phyloP scores from a whole-genome alignment of 2,797 vertebrate genomes.

The Huso huso region DNA sequence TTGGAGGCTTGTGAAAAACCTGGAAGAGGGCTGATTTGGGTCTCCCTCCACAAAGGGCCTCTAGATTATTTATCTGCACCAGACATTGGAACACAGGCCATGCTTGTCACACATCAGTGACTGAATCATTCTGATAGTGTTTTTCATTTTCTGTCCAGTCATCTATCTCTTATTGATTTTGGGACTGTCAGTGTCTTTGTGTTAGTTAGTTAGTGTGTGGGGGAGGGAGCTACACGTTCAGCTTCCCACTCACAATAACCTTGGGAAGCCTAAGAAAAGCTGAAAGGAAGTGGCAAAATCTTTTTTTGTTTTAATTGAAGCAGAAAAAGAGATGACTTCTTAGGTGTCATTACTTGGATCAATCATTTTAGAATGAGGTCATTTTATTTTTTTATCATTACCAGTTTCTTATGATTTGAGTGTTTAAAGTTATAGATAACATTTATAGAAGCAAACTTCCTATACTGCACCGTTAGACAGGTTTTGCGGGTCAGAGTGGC shows the following conservation, averaged over 20 bases:
- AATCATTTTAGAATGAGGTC: neutral
- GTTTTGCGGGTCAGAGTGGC: no score
- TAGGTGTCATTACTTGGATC: neutral
- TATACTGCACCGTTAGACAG: neutral
- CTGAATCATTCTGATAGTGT: constrained; percentile 12
- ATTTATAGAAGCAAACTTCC: neutral
- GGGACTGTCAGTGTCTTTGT: constrained; percentile 4
- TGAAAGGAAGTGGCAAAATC: neutral
- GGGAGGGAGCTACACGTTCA: constrained; percentile 9
- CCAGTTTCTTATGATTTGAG: neutral
- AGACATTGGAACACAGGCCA: constrained; percentile 5
- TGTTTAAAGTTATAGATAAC: neutral
- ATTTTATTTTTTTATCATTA: neutral
- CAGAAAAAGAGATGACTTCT: neutral
- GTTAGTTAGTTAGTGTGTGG: neutral
- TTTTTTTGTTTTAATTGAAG: neutral
- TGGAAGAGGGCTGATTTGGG: constrained; percentile 1
- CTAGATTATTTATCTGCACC: constrained; percentile 6
- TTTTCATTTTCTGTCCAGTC: constrained; percentile 19
- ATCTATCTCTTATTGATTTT: constrained; percentile 10
- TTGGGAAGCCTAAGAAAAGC: constrained; percentile 2
- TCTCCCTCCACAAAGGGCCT: constrained; percentile 7
- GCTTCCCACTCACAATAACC: constrained; percentile 8
- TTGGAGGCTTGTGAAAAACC: constrained; percentile 3
- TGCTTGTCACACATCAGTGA: constrained; percentile 18